Evolutionary conservation across 2,113 vertebrate species (phyloP), one percentile per base, ranked within the genome.

Genomic region (Labrus mixtus): DNA sequence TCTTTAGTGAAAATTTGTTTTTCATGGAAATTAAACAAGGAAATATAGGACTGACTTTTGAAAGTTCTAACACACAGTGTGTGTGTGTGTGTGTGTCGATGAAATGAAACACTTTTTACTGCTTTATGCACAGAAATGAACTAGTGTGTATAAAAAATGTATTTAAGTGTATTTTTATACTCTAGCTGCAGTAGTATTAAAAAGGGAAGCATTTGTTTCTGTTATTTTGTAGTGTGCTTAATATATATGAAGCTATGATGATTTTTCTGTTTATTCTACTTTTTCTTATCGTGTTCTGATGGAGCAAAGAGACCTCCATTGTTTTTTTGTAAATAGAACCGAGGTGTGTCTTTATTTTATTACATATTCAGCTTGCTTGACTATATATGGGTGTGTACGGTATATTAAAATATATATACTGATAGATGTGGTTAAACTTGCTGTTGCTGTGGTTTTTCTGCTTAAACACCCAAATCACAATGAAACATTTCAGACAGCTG

Each of bases 251-350:
- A 66, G 78, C 79, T 75, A 12, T 22, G 67, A 56, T 87, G 76
- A 89, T 86, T 89, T 25, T 51, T 19, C 19, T 22, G 12, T 76
- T 48, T 82, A 66, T 68, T 72, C 68, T 51, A 54, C 76, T 64
- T 71, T 72, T 58, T 62, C 39, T 51, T 12, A 29, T 73, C 48
- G 13, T 37, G 33, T 60, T 33, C 73, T 62, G 29, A 77, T 59
- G 46, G 5, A 71, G 51, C 22, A 68, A 78, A 39, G 33, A 82
- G 50, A 55, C 16, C n/a, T 74, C 51, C 17, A 64, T 56, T 33
- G 29, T 59, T n/a, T 53, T 81, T 78, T 76, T 92, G 90, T 92
- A 92, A 89, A 92, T 91, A 88, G 23, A 78, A 29, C n/a, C 19
- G 16, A 80, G 57, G 43, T 66, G 29, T 51, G 58, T 65, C 20